Conservation (phyloP, 2,113 vertebrate genomes). For the Orthochromis indermauri region DNA sequence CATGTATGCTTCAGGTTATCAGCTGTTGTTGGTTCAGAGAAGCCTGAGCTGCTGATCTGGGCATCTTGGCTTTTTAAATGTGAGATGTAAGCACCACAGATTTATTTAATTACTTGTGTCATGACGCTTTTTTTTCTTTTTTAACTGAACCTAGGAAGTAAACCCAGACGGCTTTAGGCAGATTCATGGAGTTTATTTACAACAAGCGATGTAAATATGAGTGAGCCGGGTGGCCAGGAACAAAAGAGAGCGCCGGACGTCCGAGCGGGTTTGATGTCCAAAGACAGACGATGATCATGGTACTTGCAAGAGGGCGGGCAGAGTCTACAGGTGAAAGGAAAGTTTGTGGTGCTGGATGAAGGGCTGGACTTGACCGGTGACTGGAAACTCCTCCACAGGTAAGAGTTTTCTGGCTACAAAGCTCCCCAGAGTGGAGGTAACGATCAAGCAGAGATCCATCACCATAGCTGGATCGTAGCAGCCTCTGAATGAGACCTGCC, state of each 20-base stretch:
- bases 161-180: background rate
- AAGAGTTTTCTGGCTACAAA: background rate
- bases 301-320: background rate
- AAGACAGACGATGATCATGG: background rate
- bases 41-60: background rate
- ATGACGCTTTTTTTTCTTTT: background rate
- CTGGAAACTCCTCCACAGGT: background rate
- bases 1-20: background rate
- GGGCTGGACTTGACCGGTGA: background rate
- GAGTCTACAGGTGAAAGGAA: background rate
- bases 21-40: background rate
- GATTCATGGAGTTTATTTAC: background rate
- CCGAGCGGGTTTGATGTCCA: background rate
- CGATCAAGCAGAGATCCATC: background rate
- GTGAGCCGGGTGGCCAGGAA: background rate
- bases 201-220: background rate
- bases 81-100: background rate
- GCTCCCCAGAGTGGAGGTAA: background rate
- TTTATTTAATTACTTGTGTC: background rate
- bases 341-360: background rate
- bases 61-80: background rate
- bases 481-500: background rate
- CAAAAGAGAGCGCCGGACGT: background rate
- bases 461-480: rapidly evolving
- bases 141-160: background rate